Base-by-base conservation (phyloP, 2,888 invertebrate species). In the Callinectes sapidus region DNA sequence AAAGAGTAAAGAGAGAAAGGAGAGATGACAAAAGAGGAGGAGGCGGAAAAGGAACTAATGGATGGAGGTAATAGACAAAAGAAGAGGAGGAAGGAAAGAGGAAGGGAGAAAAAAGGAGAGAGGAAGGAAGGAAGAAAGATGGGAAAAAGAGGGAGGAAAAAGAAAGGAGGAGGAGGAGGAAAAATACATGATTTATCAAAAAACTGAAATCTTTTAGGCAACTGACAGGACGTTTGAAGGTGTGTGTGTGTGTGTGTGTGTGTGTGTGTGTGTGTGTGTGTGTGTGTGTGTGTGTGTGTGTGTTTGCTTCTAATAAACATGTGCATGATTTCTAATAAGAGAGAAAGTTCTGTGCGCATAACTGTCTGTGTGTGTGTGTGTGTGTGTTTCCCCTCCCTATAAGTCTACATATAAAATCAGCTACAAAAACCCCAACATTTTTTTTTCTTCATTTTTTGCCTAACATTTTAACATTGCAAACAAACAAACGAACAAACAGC, bases 191-290 rank as follows among this genome's bases (percentile, higher is more conserved):
- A 71, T 71, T n/a, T 71, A 71, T 71, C 23, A 13, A 28, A 28
- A 71, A 71, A 71, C 13, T 71, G n/a, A 71, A 28, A 28, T 71
- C 71, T 61, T 61, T 61, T 16, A 61, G 61, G 61, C 61, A 61
- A 61, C 61, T 18, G 61, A 61, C 61, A 23, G 61, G 61, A 61
- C 61, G 61, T 61, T 61, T 23, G 10, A 23, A 61, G 18, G 61
- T 23, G 61, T 61, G 61, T 61, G 23, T 61, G 23, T 61, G 23
- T 61, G 61, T 61, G 23, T 61, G 61, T 61, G 23, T 61, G 61
- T 61, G 61, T 61, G 61, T 61, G 61, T 61, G 61, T 61, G 61
- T 61, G 61, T 61, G 61, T 61, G 61, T 61, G 61, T 61, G 61
- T 61, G 61, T 61, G 61, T 61, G 61, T 61, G 61, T 48, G 48